A percentile compares a stretch with the other conserved stretches of the same genome.
phyloP scores from a whole-genome alignment of 2,113 vertebrate genomes.

The Raja brachyura region DNA sequence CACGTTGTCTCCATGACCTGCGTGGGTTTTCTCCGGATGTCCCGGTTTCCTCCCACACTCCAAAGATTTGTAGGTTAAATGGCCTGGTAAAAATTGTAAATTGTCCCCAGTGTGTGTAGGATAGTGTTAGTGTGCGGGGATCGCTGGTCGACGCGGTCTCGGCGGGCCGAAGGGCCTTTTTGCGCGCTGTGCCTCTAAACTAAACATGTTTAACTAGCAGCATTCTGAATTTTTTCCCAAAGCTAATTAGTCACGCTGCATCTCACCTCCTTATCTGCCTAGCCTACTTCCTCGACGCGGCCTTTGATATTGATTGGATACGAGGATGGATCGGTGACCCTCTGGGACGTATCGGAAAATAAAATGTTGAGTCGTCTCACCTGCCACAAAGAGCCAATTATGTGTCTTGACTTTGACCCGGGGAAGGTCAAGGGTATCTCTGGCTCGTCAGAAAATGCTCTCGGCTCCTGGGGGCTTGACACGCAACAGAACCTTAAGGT shows the following conservation, averaged over 20 bases:
- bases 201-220: background rate
- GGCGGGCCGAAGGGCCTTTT: no score
- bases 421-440: slow-evolving; percentile 71
- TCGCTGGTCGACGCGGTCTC: no score
- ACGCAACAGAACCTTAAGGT: slow-evolving; percentile 82
- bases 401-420: slow-evolving; percentile 85
- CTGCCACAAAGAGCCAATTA: slow-evolving; percentile 80
- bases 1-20: no score
- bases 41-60: no score
- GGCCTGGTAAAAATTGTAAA: no score
- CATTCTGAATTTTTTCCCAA: background rate
- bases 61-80: no score
- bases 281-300: slow-evolving; percentile 58
- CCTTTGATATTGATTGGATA: slow-evolving; percentile 81
- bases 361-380: slow-evolving; percentile 59
- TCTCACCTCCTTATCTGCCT: slow-evolving; percentile 40
- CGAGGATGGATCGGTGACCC: slow-evolving; percentile 80
- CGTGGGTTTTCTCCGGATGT: no score
- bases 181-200: no score
- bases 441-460: slow-evolving; percentile 77
- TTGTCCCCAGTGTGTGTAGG: no score
- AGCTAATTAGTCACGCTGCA: slow-evolving; percentile 29
- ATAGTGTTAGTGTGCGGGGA: no score
- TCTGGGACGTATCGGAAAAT: slow-evolving; percentile 77
- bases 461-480: slow-evolving; percentile 77